Base-by-base conservation (phyloP, 2,888 invertebrate genomes). In the Hecatera dysodea region DNA sequence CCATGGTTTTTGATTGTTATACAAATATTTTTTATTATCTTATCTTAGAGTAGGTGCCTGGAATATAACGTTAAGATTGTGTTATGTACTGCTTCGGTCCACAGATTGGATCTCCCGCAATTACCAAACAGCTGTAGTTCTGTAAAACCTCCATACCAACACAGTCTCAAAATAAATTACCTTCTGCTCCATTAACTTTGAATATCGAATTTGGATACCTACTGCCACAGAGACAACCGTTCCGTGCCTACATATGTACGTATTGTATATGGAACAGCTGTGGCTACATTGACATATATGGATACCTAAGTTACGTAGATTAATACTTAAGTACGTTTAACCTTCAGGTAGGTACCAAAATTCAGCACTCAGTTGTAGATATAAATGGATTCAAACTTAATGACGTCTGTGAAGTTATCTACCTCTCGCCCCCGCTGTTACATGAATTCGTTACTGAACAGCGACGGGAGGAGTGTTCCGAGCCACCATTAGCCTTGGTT, bases 181-280 rank as follows among this genome's bases (percentile, higher is more conserved):
- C 22, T 50, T 42, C 24, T 65, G 42, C 15, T 12, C 15, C 29
- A 42, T 65, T 65, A 22, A 39, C 39, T 67, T 67, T 67, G 50
- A 64, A 6, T 50, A 64, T n/a, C 29, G 22, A 39, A 50, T 50
- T 48, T 50, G 7, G 12, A 29, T 19, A 15, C 22, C 29, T 19
- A 15, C 22, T 39, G 33, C 11, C 46, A 9, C 46, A 22, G 46
- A 19, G n/a, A 46, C n/a, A 11, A 9, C n/a, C n/a, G 46, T 46
- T 46, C 46, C 9, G 9, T 46, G 4, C 12, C 29, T 11, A 5
- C 17, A 19, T 9, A 19, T 19, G 2, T 27, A 24, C 11, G 33
- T 33, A 33, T n/a, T n/a, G n/a, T n/a, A n/a, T n/a, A n/a, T 9
- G 29, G 12, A 67, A 15, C 39, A 65, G 22, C 39, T 65, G 22